These are phyloP conservation scores for Steinernema feltiae DNA, from an alignment of 1,140 invertebrate genomes.

Conservation along the genomic window DNA sequence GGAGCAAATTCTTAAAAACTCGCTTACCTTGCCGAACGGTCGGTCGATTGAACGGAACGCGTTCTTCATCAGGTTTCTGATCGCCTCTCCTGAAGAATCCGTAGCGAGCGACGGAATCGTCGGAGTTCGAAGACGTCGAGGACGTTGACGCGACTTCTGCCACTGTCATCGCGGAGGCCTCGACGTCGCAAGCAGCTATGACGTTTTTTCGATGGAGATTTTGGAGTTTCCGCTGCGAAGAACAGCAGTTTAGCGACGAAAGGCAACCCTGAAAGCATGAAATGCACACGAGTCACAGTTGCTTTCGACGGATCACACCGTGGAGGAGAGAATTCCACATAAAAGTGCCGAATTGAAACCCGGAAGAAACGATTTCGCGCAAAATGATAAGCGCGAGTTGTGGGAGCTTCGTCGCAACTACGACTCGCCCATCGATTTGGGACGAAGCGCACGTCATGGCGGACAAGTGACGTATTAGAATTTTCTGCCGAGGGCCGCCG, in stretches of 20 bases:
- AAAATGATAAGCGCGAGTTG: background rate
- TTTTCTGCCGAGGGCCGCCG: background rate
- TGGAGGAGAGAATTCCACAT: too few relatives aligned
- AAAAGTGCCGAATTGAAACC: too few relatives aligned
- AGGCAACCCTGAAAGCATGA: background rate
- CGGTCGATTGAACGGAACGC: constrained; percentile 49
- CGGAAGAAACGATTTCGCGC: too few relatives aligned
- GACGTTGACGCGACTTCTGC: background rate
- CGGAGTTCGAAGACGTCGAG: background rate
- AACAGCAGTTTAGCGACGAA: background rate
- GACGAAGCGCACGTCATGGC: background rate
- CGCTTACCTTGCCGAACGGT: constrained; percentile 33
- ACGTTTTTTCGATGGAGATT: background rate
- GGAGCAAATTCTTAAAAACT: background rate
- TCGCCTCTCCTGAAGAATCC: too few relatives aligned
- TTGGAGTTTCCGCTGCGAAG: background rate
- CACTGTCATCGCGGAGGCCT: background rate
- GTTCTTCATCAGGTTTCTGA: constrained; percentile 37
- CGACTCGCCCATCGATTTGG: background rate
- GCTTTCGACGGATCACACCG: too few relatives aligned
- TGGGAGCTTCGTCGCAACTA: background rate
- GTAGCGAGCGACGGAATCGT: constrained; percentile 46
- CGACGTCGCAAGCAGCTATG: background rate
- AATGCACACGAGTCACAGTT: too few relatives aligned
- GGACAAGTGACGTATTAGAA: background rate